Evolutionary conservation across 2,113 vertebrate species (phyloP).

Genomic region (Pygoscelis antarcticus): DNA sequence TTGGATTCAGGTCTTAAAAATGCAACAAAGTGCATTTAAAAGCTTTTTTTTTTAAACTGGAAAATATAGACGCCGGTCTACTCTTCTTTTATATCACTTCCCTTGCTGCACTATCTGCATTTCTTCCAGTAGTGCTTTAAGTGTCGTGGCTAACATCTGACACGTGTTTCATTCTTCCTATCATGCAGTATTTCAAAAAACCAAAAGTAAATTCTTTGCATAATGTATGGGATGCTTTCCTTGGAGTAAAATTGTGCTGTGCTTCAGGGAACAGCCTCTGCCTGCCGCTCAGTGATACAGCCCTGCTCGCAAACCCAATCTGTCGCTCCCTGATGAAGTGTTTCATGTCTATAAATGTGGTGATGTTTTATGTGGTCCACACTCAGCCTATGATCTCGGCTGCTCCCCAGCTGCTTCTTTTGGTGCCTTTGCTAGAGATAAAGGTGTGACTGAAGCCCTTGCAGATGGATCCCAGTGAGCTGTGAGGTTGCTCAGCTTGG

Average conservation of each 20-base stretch:
- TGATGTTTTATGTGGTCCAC: background rate
- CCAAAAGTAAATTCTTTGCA: constrained; percentile 21
- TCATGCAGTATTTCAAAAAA: background rate
- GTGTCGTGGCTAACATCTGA: background rate
- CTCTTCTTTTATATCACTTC: background rate
- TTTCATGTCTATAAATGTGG: background rate
- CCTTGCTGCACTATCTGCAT: background rate
- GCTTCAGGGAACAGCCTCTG: background rate
- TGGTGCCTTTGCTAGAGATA: background rate
- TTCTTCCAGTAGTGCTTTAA: background rate
- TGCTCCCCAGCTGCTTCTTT: background rate
- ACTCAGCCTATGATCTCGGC: background rate
- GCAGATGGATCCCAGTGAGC: background rate
- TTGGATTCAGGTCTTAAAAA: background rate
- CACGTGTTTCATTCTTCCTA: background rate
- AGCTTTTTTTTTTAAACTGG: background rate
- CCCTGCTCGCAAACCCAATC: background rate
- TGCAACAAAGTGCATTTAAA: background rate
- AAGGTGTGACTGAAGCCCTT: background rate
- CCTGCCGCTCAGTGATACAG: background rate
- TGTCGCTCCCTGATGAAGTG: background rate
- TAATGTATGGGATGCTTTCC: constrained; percentile 8
- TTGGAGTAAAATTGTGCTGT: background rate
- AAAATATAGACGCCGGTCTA: background rate
- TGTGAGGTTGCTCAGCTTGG: background rate